These are phyloP conservation scores for Anarsia innoxiella DNA, from an alignment of 2,888 invertebrate species.

Conservation along the genomic window DNA sequence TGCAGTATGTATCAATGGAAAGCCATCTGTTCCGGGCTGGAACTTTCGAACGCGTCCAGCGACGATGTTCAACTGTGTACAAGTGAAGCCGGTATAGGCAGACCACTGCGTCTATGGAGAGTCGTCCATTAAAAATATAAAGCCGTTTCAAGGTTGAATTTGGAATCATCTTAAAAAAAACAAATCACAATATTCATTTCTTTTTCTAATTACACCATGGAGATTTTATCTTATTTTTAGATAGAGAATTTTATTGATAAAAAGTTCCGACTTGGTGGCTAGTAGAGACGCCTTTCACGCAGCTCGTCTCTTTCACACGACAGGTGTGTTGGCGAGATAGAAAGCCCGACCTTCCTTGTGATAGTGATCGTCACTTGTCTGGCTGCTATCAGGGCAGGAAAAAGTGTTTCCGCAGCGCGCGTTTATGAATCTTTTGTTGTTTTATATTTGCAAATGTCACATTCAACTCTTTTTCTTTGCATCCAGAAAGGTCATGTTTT, in stretches of 20 bases:
- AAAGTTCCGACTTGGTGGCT: conserved; percentile 1
- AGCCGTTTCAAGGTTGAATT: conserved; percentile 11
- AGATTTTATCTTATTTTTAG: background rate
- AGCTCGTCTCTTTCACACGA: conserved; percentile 12
- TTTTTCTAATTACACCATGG: background rate
- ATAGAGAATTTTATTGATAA: background rate
- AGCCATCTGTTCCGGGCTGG: conserved; percentile 45
- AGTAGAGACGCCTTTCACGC: conserved; percentile 11
- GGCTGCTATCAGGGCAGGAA: background rate
- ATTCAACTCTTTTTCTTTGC: no score
- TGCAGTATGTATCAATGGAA: conserved; percentile 47
- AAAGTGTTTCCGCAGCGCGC: conserved; percentile 6
- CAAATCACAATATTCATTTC: background rate
- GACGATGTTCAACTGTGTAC: conserved; percentile 44
- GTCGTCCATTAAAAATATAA: conserved; percentile 26
- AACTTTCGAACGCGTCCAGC: conserved; percentile 60
- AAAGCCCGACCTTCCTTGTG: conserved; percentile 11
- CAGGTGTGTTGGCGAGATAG: conserved; percentile 6
- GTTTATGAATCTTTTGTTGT: no score
- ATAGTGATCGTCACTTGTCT: conserved; percentile 9
- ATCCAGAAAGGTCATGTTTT: no score
- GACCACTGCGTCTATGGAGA: conserved; percentile 29
- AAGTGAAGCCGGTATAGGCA: conserved; percentile 46
- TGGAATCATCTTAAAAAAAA: background rate
- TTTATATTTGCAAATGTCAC: no score